A percentile compares a stretch with the other conserved stretches of the same genome.
These are phyloP conservation scores for Bombus impatiens DNA, from an alignment of 1,140 invertebrate genomes.

Conservation along the genomic window DNA sequence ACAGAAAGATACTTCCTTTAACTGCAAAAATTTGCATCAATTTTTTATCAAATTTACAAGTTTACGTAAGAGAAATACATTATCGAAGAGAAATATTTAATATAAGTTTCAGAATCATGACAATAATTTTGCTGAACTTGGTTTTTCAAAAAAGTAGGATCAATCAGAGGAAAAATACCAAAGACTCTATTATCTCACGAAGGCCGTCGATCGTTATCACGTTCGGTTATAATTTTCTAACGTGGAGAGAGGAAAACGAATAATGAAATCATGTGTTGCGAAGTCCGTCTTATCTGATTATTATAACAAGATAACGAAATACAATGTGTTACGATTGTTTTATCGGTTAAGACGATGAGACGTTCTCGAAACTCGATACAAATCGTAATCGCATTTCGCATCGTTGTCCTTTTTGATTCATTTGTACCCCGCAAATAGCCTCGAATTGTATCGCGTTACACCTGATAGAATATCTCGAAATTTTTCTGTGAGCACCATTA, in stretches of 20 bases:
- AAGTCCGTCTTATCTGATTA: not conserved
- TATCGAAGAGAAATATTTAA: not conserved
- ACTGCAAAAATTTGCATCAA: not conserved
- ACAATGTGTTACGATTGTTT: constrained; percentile 40
- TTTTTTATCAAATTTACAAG: no score
- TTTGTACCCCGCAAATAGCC: not conserved
- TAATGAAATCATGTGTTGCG: not conserved
- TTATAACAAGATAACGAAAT: constrained; percentile 18
- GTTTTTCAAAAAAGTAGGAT: not conserved
- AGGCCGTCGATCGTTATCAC: constrained; percentile 20
- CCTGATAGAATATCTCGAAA: not conserved
- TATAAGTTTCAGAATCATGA: not conserved
- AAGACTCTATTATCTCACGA: not conserved
- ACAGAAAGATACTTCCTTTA: not conserved
- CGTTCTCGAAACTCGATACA: constrained; percentile 38
- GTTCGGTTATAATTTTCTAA: not conserved
- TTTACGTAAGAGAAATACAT: not conserved
- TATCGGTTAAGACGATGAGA: constrained; percentile 28
- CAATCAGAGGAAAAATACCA: not conserved
- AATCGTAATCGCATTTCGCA: constrained; percentile 37
- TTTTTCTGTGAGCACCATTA: not conserved
- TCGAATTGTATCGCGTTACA: not conserved
- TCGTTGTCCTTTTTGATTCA: not conserved
- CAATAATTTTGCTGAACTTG: not conserved
- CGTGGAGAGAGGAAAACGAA: not conserved